These are phyloP conservation scores for Drosophila demipolita DNA, from an alignment of 2,888 invertebrate species.

Conservation along the genomic window DNA sequence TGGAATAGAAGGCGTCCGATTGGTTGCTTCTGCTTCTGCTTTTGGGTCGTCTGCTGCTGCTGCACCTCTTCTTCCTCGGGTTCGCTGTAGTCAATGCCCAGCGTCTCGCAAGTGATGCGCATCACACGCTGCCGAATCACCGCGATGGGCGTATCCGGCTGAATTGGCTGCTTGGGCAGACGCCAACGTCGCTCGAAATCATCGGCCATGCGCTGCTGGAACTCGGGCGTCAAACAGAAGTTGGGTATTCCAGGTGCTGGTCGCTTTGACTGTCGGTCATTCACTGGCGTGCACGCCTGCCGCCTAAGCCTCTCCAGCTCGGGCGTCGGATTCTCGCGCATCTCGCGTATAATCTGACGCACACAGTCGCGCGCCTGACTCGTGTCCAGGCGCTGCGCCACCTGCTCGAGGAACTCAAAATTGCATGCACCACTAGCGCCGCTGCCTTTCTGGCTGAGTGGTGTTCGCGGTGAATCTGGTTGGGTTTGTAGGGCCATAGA, in stretches of 20 bases:
- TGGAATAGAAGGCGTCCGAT: slow-evolving; percentile 31
- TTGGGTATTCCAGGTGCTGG: slow-evolving; percentile 81
- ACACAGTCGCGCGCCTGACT: slow-evolving; percentile 81
- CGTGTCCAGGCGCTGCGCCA: slow-evolving; percentile 78
- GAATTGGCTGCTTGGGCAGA: slow-evolving; percentile 79
- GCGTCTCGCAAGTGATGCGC: slow-evolving; percentile 80
- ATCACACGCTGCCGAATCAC: slow-evolving; percentile 81
- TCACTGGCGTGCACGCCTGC: slow-evolving; percentile 83
- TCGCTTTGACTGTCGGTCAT: slow-evolving; percentile 64
- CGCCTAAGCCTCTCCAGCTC: slow-evolving; percentile 82
- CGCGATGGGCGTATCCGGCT: slow-evolving; percentile 82
- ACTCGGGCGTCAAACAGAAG: slow-evolving; percentile 83
- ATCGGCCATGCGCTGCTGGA: slow-evolving; percentile 83
- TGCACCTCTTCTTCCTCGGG: slow-evolving; percentile 41
- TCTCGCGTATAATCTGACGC: slow-evolving; percentile 81
- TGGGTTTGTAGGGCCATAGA: background rate
- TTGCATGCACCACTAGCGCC: slow-evolving; percentile 47
- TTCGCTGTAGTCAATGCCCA: slow-evolving; percentile 75
- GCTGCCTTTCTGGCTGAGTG: slow-evolving; percentile 60
- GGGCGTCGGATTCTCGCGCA: slow-evolving; percentile 83
- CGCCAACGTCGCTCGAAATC: slow-evolving; percentile 84
- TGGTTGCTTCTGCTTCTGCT: slow-evolving; percentile 3
- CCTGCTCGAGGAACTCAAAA: slow-evolving; percentile 74
- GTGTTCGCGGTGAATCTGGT: slow-evolving; percentile 82
- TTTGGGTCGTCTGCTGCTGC: background rate